These are phyloP conservation scores for Oppia nitens DNA, from an alignment of 1,140 invertebrate species.

Conservation along the genomic window DNA sequence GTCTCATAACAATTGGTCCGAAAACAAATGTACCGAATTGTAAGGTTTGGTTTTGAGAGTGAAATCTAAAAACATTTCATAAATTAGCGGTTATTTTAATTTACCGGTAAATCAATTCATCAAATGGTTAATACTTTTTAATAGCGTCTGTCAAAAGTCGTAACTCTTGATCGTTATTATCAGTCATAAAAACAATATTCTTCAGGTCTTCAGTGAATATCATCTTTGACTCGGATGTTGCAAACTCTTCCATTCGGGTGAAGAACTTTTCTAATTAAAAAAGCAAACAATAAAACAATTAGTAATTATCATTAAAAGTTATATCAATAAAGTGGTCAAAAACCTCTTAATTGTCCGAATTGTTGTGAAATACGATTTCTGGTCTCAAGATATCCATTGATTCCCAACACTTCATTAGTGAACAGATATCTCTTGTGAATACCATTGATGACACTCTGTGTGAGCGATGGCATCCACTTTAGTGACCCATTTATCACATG, in stretches of 20 bases:
- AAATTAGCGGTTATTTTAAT: conserved; percentile 28
- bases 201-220: conserved; percentile 71
- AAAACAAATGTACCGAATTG: conserved; percentile 59
- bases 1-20: conserved; percentile 64
- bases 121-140: conserved; percentile 16
- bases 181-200: conserved; percentile 51
- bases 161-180: conserved; percentile 40
- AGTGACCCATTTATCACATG: too few relatives aligned
- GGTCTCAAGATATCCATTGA: background rate
- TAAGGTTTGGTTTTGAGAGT: conserved; percentile 47
- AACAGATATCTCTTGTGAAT: conserved; percentile 1
- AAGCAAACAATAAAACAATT: conserved; percentile 4
- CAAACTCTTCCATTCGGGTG: background rate
- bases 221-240: conserved; percentile 27
- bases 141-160: conserved; percentile 29
- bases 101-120: background rate
- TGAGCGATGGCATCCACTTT: too few relatives aligned
- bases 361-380: background rate
- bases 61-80: conserved; percentile 39
- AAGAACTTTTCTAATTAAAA: conserved; percentile 13
- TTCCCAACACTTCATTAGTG: conserved; percentile 6
- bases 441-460: too few relatives aligned
- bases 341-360: conserved; percentile 1
- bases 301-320: background rate
- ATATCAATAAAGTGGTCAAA: background rate